Evolutionary conservation across 2,888 invertebrate genomes (phyloP).

Genomic region (Yponomeuta cagnagella): DNA sequence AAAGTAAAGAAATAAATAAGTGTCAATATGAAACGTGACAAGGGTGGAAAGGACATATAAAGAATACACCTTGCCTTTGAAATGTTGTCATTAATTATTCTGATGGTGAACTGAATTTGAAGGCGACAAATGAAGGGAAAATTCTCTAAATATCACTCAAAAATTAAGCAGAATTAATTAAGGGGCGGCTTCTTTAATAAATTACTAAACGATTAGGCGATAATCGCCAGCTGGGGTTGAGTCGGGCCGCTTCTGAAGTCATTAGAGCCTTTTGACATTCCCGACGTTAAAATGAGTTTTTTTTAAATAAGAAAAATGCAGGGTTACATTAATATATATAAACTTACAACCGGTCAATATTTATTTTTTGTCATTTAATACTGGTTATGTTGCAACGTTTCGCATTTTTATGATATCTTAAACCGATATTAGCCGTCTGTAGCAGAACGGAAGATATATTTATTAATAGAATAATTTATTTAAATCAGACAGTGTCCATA

Average conservation of each 20-base stretch:
- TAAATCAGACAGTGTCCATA: too few species aligned
- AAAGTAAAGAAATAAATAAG: too few species aligned
- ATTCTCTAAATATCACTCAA: slow-evolving; percentile 12
- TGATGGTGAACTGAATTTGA: slow-evolving; percentile 1
- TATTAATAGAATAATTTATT: too few species aligned
- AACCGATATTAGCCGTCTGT: too few species aligned
- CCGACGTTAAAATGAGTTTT: not conserved
- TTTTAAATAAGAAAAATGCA: not conserved
- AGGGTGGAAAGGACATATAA: too few species aligned
- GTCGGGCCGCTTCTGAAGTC: not conserved
- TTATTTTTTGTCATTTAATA: too few species aligned
- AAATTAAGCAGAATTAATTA: slow-evolving; percentile 13
- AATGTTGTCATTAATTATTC: slow-evolving; percentile 10
- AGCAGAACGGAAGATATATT: too few species aligned
- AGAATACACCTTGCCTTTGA: not conserved
- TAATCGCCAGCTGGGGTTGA: slow-evolving; percentile 3
- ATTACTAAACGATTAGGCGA: slow-evolving; percentile 10
- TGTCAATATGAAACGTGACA: too few species aligned
- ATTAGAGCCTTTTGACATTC: not conserved
- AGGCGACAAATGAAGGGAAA: slow-evolving; percentile 4
- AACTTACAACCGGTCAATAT: too few species aligned
- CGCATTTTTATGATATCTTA: too few species aligned
- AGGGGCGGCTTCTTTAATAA: slow-evolving; percentile 3
- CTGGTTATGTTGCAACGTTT: too few species aligned
- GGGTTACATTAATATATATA: too few species aligned